Percentiles rank a stretch among this genome's conserved stretches.
Conservation (phyloP, 2,797 vertebrate species). For the Zalophus californianus region DNA sequence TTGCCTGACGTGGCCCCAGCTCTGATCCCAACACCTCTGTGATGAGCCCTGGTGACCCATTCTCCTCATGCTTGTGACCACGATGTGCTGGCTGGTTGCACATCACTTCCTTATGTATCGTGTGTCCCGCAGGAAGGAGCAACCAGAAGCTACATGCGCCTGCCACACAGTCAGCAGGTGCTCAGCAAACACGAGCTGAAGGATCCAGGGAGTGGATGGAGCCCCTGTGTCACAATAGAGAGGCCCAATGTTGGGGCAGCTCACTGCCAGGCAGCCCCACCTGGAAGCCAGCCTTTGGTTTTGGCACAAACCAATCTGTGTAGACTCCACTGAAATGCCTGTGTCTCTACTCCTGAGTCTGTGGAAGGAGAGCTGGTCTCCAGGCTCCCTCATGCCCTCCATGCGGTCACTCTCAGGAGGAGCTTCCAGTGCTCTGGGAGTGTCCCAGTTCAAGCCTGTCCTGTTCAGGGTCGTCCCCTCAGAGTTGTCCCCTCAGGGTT, state of each 20-base stretch:
- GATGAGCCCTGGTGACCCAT: not conserved
- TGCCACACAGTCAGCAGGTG: not conserved
- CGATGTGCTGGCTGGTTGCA: not conserved
- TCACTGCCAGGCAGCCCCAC: not conserved
- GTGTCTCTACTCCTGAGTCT: fast-evolving
- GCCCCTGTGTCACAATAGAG: not conserved
- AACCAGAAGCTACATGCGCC: fast-evolving
- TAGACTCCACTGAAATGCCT: fast-evolving
- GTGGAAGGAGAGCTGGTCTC: no score
- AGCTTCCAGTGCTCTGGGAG: not conserved
- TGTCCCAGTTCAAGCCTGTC: not conserved
- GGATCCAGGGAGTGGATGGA: fast-evolving
- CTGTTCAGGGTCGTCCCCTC: no score
- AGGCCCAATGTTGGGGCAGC: not conserved
- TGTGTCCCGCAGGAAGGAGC: not conserved
- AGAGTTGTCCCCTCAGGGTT: no score
- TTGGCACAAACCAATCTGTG: fast-evolving
- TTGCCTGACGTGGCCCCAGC: not conserved
- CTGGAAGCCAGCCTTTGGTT: not conserved
- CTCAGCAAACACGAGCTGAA: not conserved
- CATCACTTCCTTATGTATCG: fast-evolving
- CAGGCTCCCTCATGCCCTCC: not conserved
- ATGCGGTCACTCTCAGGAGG: not conserved
- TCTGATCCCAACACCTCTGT: not conserved
- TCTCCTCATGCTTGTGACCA: not conserved